Conservation (phyloP, 30 jellyfish, hydroid and myxozoan genomes). For the Hydra vulgaris region DNA sequence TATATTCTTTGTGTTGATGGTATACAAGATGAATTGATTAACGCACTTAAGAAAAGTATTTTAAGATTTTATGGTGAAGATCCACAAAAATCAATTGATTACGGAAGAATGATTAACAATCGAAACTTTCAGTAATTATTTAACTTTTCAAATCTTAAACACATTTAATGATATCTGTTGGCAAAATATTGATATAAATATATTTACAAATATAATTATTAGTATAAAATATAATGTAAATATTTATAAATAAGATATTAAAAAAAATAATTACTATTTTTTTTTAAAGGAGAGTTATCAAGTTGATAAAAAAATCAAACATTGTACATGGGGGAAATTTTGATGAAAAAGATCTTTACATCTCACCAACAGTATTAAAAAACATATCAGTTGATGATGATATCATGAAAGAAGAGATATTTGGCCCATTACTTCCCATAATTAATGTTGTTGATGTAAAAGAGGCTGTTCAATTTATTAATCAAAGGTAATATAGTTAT, state of each 20-base stretch:
- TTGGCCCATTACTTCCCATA: slow-evolving; percentile 95
- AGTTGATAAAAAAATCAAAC: slow-evolving; percentile 38
- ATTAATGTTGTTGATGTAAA: slow-evolving; percentile 33
- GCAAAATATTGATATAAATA: too few species aligned
- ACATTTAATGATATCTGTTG: too few species aligned
- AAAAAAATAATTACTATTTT: too few species aligned
- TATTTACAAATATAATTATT: too few species aligned
- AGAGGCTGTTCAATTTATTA: slow-evolving; percentile 62
- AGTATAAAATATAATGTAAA: too few species aligned
- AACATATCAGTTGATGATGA: slow-evolving; percentile 49
- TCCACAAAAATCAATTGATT: not conserved
- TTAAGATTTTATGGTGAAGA: not conserved
- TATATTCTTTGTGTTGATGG: not conserved
- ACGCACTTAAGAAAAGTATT: not conserved
- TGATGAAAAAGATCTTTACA: slow-evolving; percentile 49
- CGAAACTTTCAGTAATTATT: not conserved
- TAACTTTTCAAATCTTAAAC: too few species aligned
- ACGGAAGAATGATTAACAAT: not conserved
- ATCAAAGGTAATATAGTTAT: slow-evolving; percentile 50
- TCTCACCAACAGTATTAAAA: slow-evolving; percentile 88
- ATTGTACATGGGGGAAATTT: slow-evolving; percentile 72
- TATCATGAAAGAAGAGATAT: slow-evolving; percentile 85
- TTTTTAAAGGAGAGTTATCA: slow-evolving; percentile 37
- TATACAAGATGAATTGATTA: not conserved
- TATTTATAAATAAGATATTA: too few species aligned